Evolutionary conservation across 1,140 invertebrate species (phyloP).

Genomic region (Phenacoccus solenopsis): DNA sequence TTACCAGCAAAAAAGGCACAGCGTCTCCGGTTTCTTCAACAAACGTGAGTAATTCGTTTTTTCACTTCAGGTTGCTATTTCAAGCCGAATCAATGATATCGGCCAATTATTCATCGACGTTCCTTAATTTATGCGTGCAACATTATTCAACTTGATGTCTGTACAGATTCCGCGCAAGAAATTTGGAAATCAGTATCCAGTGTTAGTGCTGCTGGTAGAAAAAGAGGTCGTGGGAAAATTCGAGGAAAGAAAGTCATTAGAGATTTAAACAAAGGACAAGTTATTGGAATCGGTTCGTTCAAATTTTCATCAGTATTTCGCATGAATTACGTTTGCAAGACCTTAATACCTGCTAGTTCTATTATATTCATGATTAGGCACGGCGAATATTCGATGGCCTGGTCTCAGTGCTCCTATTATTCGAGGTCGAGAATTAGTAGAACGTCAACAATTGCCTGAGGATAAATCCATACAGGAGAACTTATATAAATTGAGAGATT

Average conservation of each 20-base stretch:
- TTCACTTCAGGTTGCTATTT: neutral
- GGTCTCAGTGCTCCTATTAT: constrained; percentile 76
- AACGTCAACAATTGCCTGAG: constrained; percentile 52
- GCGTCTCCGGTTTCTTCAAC: neutral
- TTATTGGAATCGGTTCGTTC: constrained; percentile 62
- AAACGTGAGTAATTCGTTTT: constrained; percentile 4
- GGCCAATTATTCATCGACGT: neutral
- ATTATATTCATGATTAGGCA: constrained; percentile 41
- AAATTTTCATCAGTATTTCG: too few species aligned
- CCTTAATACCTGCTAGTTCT: neutral
- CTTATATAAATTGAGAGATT: constrained; percentile 55
- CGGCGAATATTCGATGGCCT: constrained; percentile 77
- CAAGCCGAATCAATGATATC: neutral
- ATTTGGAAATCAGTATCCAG: constrained; percentile 90
- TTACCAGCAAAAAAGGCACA: neutral
- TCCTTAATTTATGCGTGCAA: neutral
- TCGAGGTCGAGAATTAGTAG: constrained; percentile 57
- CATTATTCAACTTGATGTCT: constrained; percentile 12
- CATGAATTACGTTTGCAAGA: neutral
- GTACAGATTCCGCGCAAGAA: constrained; percentile 57
- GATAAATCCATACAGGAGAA: constrained; percentile 57
- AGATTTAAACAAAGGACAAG: constrained; percentile 82
- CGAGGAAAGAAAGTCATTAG: constrained; percentile 53
- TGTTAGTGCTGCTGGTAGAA: constrained; percentile 91
- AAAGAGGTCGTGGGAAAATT: constrained; percentile 83